These are phyloP conservation scores for Falcaria lacertinaria DNA, from an alignment of 2,888 invertebrate species.

Conservation along the genomic window DNA sequence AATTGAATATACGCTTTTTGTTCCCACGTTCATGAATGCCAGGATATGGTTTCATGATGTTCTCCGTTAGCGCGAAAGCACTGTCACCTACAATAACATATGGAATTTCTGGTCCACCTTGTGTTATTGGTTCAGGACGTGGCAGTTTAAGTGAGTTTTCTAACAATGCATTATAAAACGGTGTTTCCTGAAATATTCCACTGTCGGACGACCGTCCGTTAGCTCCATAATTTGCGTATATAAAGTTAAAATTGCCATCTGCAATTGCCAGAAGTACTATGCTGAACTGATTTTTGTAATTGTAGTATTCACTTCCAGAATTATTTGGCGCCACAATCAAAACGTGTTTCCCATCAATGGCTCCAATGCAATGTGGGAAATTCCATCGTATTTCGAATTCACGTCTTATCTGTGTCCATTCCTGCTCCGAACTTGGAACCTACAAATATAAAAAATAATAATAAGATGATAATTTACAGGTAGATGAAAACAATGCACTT, in stretches of 20 bases:
- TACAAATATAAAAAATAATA: slow-evolving; percentile 18
- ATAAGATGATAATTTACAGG: slow-evolving; percentile 15
- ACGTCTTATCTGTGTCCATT: slow-evolving; percentile 3
- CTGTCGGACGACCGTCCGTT: slow-evolving; percentile 24
- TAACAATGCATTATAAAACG: slow-evolving; percentile 21
- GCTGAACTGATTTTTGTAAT: slow-evolving; percentile 22
- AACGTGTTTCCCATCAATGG: slow-evolving; percentile 10
- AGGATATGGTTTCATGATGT: slow-evolving; percentile 22
- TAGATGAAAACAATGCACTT: slow-evolving; percentile 14
- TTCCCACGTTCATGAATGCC: slow-evolving; percentile 21
- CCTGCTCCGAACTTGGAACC: slow-evolving; percentile 20
- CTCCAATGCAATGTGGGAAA: slow-evolving; percentile 22
- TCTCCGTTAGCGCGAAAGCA: slow-evolving; percentile 27
- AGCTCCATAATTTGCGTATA: slow-evolving; percentile 23
- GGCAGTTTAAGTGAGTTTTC: slow-evolving; percentile 21
- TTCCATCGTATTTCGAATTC: slow-evolving; percentile 22
- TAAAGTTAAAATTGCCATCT: slow-evolving; percentile 22
- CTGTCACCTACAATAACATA: slow-evolving; percentile 33
- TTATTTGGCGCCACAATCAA: slow-evolving; percentile 20
- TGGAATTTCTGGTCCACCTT: slow-evolving; percentile 15
- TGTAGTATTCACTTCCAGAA: slow-evolving; percentile 21
- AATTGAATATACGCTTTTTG: slow-evolving; percentile 17
- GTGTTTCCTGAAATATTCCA: slow-evolving; percentile 26
- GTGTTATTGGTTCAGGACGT: slow-evolving; percentile 18
- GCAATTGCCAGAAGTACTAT: slow-evolving; percentile 22